A percentile compares a stretch with the other conserved stretches of the same genome.
phyloP scores from a whole-genome alignment of 92 coral and sea anemone genomes.

The Anthopleura xanthogrammica region DNA sequence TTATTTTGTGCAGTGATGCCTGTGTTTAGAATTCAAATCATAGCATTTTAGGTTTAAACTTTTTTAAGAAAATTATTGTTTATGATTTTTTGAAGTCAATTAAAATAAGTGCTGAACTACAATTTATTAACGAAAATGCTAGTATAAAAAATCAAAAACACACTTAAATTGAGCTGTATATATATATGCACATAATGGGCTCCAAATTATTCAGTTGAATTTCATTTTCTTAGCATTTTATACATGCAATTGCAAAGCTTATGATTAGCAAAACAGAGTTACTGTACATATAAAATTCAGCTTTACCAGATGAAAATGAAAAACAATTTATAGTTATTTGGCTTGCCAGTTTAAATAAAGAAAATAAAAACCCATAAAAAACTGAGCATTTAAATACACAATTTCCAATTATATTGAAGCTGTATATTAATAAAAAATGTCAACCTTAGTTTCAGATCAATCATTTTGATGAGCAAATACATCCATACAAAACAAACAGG shows the following conservation, averaged over 20 bases:
- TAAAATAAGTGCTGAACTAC: not conserved
- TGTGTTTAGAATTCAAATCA: too few species aligned
- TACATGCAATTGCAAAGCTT: too few species aligned
- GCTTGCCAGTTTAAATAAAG: not conserved
- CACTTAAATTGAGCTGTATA: not conserved
- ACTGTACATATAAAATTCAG: too few species aligned
- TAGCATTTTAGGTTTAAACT: not conserved
- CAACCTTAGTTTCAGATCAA: too few species aligned
- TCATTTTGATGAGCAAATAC: too few species aligned
- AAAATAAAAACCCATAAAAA: not conserved
- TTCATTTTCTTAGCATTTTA: too few species aligned
- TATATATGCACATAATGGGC: too few species aligned
- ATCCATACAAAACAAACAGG: too few species aligned
- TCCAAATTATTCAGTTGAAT: too few species aligned
- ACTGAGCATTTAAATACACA: not conserved
- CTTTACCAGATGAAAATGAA: not conserved
- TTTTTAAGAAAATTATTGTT: not conserved
- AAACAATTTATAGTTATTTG: not conserved
- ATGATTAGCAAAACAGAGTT: too few species aligned
- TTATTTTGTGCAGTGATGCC: too few species aligned
- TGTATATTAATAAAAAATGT: too few species aligned
- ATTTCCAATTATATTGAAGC: not conserved
- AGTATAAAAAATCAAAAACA: not conserved
- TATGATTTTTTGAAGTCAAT: not conserved
- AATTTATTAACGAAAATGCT: not conserved